Evolutionary conservation across 2,888 invertebrate species (phyloP), one percentile per base, ranked within the genome.

Genomic region (Hirtodrosophila confusa): DNA sequence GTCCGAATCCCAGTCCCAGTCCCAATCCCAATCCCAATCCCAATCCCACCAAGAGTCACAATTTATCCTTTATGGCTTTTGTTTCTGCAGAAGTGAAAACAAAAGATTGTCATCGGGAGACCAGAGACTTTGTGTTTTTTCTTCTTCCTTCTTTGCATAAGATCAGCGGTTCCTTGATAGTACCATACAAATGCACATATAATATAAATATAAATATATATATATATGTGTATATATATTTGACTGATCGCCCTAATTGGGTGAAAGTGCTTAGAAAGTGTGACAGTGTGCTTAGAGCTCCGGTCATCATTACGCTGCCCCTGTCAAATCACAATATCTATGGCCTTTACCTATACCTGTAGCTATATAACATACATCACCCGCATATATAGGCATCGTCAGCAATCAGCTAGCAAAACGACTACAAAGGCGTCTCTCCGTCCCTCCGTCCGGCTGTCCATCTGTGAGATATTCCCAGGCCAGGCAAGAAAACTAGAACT

Each of bases 11-110:
- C n/a, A n/a, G n/a, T n/a, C n/a, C n/a, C n/a, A n/a, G n/a, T n/a
- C 17, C 11, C 37, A 29, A 35, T 31, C 31, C 31, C 40, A 50
- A n/a, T n/a, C n/a, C n/a, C n/a, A n/a, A n/a, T n/a, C 17, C 11
- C 37, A 29, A 35, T 31, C 31, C 31, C 40, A 50, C 56, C 44
- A 27, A 37, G 45, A 70, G 50, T 80, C 89, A 80, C 86, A 89
- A 80, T 84, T 80, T 80, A 80, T 80, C 85, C 80, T 86, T 80
- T 86, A 80, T 80, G 80, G 85, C 87, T 86, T 80, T 80, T 80
- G 77, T 86, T 80, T 80, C 80, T 73, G 84, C 77, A 90, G 90
- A 89, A 89, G 90, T 90, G 89, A 89, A 89, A 90, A 90, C 87
- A 84, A 89, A 88, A 89, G 89, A 89, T 90, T 89, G 90, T 88